These are phyloP conservation scores for Heterocephalus glaber DNA, from an alignment of 2,113 vertebrate species.

Conservation along the genomic window DNA sequence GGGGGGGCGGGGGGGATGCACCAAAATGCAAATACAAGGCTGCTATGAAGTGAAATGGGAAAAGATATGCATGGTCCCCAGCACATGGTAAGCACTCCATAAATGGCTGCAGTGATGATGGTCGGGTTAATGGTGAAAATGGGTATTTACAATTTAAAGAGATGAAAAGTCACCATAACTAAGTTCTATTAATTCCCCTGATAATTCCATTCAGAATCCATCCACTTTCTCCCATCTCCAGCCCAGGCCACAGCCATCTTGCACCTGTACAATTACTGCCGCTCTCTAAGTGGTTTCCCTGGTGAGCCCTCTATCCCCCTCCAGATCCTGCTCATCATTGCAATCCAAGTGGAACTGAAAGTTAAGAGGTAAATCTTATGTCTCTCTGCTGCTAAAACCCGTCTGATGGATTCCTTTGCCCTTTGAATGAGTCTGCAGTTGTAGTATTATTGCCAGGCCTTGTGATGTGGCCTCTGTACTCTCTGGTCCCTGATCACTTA, in stretches of 20 bases:
- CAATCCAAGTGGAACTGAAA: not conserved
- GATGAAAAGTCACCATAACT: not conserved
- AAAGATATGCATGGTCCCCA: not conserved
- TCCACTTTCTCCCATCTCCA: not conserved
- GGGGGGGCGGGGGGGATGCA: not conserved
- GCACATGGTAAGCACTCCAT: not conserved
- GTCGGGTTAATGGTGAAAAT: not conserved
- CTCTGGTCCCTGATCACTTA: not conserved
- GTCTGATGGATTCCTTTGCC: not conserved
- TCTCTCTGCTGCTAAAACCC: not conserved
- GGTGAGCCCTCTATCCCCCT: not conserved
- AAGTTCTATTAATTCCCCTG: not conserved
- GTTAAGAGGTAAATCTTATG: not conserved
- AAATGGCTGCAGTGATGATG: not conserved
- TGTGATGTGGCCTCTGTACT: no score
- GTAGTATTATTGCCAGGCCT: not conserved
- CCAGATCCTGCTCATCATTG: not conserved
- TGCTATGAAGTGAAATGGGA: not conserved
- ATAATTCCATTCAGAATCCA: not conserved
- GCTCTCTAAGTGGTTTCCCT: not conserved
- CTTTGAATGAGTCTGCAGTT: not conserved
- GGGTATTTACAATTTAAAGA: not conserved
- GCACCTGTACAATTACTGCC: not conserved
- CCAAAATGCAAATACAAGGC: not conserved
- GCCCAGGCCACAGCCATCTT: not conserved